A percentile compares a stretch with the other conserved stretches of the same genome.
phyloP scores from a whole-genome alignment of 2,797 vertebrate genomes.

The Loris lydekkerianus region DNA sequence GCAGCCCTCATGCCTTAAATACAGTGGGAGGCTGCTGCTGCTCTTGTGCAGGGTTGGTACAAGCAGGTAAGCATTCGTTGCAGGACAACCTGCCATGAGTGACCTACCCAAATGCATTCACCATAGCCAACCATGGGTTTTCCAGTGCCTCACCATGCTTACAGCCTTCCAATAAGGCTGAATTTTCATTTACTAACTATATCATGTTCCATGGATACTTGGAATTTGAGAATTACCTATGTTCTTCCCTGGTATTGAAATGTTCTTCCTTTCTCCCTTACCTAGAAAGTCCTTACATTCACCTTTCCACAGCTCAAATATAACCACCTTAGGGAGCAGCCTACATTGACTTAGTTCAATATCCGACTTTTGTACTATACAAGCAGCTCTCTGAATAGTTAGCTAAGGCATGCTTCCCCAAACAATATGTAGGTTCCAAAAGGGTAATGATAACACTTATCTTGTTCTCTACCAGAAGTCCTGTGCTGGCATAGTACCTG shows the following conservation, averaged over 20 bases:
- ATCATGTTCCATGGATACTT: background rate
- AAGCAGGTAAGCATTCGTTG: background rate
- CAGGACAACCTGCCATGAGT: background rate
- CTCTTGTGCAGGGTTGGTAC: background rate
- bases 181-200: background rate
- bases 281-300: background rate
- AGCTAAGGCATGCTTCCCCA: background rate
- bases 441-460: background rate
- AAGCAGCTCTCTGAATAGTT: background rate
- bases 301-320: background rate
- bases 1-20: background rate
- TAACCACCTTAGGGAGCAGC: background rate
- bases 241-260: background rate
- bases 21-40: background rate
- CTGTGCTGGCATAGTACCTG: background rate
- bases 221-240: background rate
- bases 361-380: background rate
- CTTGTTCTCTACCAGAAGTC: background rate
- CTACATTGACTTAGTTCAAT: background rate
- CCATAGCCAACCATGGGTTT: background rate
- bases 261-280: background rate
- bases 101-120: background rate
- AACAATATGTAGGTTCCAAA: background rate
- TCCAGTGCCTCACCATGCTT: background rate
- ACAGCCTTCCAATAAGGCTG: background rate